Percentiles rank a stretch among this genome's conserved stretches.
Conservation (phyloP, 2,888 invertebrate genomes). For the Sesia apiformis region DNA sequence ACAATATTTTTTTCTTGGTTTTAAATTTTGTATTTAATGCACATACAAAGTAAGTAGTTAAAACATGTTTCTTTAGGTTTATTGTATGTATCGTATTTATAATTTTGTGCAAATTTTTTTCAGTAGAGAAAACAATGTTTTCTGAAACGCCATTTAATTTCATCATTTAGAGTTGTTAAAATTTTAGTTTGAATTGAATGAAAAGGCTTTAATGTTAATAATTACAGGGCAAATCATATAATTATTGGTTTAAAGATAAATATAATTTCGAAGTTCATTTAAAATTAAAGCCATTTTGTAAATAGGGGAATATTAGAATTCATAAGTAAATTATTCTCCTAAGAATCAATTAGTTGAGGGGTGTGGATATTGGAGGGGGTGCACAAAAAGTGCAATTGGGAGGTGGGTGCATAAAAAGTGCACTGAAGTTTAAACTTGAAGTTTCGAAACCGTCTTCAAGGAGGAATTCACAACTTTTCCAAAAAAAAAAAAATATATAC, state of each 20-base stretch:
- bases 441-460: too few relatives aligned
- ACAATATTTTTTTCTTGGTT: conserved; percentile 49
- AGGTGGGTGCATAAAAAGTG: conserved; percentile 7
- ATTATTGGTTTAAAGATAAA: too few relatives aligned
- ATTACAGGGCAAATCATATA: too few relatives aligned
- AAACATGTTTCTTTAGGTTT: conserved; percentile 9
- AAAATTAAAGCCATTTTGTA: conserved; percentile 5
- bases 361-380: conserved; percentile 19
- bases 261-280: not conserved
- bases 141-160: not conserved
- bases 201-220: too few relatives aligned
- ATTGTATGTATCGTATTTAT: conserved; percentile 10
- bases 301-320: conserved; percentile 25
- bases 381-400: not conserved
- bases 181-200: not conserved
- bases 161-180: not conserved
- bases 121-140: not conserved
- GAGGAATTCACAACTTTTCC: too few relatives aligned
- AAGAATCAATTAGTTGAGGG: conserved; percentile 30
- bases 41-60: conserved; percentile 29
- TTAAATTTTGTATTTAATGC: conserved; percentile 30
- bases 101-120: conserved; percentile 6
- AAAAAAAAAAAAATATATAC: too few relatives aligned
- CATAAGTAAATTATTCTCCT: conserved; percentile 41
- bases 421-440: not conserved